Evolutionary conservation across 2,113 vertebrate genomes (phyloP).

Genomic region (Gasterosteus nipponicus): DNA sequence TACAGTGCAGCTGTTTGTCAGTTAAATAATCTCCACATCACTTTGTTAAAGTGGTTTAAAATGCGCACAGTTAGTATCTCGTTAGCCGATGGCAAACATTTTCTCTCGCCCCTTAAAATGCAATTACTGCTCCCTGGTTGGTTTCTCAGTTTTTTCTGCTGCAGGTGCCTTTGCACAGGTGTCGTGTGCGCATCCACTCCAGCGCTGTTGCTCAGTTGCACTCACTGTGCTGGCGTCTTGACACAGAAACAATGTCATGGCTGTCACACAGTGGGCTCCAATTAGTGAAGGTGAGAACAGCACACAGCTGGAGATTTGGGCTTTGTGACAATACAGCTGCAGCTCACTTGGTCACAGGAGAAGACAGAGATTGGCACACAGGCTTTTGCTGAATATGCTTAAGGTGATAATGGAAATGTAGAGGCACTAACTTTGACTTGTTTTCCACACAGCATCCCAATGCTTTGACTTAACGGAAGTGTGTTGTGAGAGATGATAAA

Average conservation of each 20-base stretch:
- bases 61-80: conserved; percentile 24
- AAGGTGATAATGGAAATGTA: conserved; percentile 42
- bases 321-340: conserved; percentile 58
- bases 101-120: conserved; percentile 27
- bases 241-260: conserved; percentile 70
- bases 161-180: conserved; percentile 54
- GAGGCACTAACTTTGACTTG: background rate
- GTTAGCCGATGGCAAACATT: conserved; percentile 28
- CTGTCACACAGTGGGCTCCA: conserved; percentile 74
- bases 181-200: conserved; percentile 46
- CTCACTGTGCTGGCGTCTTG: conserved; percentile 68
- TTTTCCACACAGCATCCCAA: background rate
- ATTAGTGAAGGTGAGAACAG: conserved; percentile 73
- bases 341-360: conserved; percentile 47
- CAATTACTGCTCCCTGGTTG: conserved; percentile 21
- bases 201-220: conserved; percentile 57
- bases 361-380: conserved; percentile 47
- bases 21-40: conserved; percentile 6
- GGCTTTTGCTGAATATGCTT: conserved; percentile 3
- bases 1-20: conserved; percentile 3
- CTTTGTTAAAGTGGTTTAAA: conserved; percentile 25
- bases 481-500: background rate
- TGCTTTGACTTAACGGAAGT: background rate
- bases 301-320: conserved; percentile 54
- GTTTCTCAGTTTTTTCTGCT: conserved; percentile 32